A percentile compares a stretch with the other conserved stretches of the same genome.
phyloP scores from a whole-genome alignment of 2,113 vertebrate species.

The Oncorhynchus mykiss region DNA sequence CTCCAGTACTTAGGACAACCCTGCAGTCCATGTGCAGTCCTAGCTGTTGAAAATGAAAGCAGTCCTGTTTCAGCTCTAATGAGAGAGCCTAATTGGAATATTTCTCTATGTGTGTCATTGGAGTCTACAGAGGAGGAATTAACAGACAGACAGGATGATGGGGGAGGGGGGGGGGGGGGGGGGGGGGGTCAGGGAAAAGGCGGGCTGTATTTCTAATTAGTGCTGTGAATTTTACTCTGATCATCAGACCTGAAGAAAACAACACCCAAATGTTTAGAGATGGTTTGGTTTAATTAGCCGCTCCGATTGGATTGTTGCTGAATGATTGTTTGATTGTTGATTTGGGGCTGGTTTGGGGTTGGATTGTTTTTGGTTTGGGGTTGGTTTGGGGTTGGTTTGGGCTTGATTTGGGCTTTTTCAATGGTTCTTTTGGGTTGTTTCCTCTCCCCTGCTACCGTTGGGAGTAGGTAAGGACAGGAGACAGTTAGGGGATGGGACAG shows the following conservation, averaged over 20 bases:
- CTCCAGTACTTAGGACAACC: neutral
- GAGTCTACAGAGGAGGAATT: constrained; percentile 31
- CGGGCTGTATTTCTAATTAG: constrained; percentile 45
- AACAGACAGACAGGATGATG: neutral
- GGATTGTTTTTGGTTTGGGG: neutral
- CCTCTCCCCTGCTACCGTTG: constrained; percentile 37
- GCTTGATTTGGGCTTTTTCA: constrained; percentile 34
- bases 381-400: too few relatives aligned
- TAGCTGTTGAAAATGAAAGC: neutral
- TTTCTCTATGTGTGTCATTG: constrained; percentile 27
- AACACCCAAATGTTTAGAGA: constrained; percentile 43
- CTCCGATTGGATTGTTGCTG: constrained; percentile 16
- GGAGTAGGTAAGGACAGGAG: constrained; percentile 4
- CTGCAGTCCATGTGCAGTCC: neutral
- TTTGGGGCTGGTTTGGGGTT: neutral
- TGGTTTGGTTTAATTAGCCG: constrained; percentile 10
- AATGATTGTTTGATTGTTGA: neutral
- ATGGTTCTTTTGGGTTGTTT: constrained; percentile 36
- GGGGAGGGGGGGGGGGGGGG: constrained; percentile 5
- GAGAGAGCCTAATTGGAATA: constrained; percentile 26
- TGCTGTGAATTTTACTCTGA: constrained; percentile 36
- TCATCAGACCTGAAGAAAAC: constrained; percentile 43
- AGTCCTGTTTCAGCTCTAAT: constrained; percentile 6
- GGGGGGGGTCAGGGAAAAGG: neutral
- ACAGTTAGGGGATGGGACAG: neutral